Evolutionary conservation across 2,888 invertebrate species (phyloP), one percentile per base, ranked within the genome.

Genomic region (Timema cristinae): DNA sequence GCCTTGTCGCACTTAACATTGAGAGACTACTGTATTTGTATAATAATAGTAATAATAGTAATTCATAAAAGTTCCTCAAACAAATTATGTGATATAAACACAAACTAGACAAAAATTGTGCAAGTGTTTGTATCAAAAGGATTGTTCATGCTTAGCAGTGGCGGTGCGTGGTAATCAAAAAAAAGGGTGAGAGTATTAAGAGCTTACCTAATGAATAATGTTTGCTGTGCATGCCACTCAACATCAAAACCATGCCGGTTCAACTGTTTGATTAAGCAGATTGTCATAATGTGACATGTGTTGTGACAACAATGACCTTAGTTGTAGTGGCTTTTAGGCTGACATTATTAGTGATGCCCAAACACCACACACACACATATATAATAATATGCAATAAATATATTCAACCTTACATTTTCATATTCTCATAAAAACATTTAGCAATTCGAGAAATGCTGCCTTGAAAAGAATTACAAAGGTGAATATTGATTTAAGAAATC

Each of bases 301-400:
- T 32, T 63, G 63, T 5, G 63, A 32, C 48, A 63, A 63, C 67
- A 51, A 67, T 72, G 74, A 68, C 72, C 74, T 72, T 70, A 63
- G 72, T 72, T 74, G 72, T 74, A 72, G 74, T 71, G 74, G 72
- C 74, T 72, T 32, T 47, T 32, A 32, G 32, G 32, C 32, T 32
- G 32, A 32, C 32, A 32, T 32, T 32, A 32, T 32, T 32, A 32
- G 32, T 32, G 32, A 32, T 32, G 32, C 32, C 32, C 32, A 32
- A 32, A 32, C 32, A 32, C 32, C 32, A 32, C 32, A 32, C 32
- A 32, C 32, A 32, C 32, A 32, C 32, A 32, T 32, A 32, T 32
- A 32, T 32, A 32, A 32, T 32, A 32, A 32, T 32, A 32, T 32
- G 32, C 32, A 32, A 32, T 32, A 32, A 32, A 32, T 32, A 32